phyloP scores from a whole-genome alignment of 2,113 vertebrate species.

The Crotalus helleri region DNA sequence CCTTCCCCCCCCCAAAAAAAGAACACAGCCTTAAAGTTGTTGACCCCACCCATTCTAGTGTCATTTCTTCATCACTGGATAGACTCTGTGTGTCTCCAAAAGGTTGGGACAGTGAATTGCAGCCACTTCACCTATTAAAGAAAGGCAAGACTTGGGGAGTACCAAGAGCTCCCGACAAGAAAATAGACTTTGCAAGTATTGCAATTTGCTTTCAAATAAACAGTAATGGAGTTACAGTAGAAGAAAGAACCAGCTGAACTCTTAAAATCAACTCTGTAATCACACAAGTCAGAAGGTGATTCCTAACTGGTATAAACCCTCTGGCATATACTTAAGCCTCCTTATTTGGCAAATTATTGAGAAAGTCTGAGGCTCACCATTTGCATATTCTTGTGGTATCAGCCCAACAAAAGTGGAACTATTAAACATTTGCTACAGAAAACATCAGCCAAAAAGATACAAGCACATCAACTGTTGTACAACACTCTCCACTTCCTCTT shows the following conservation, averaged over 20 bases:
- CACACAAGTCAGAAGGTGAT: not conserved
- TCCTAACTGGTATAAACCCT: not conserved
- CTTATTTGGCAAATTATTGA: not conserved
- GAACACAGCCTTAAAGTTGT: not conserved
- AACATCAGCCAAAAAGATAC: constrained; percentile 8
- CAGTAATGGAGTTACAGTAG: too few species aligned
- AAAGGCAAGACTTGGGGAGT: not conserved
- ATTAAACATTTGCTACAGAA: constrained; percentile 25
- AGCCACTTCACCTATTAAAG: not conserved
- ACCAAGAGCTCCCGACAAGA: not conserved
- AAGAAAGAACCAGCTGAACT: too few species aligned
- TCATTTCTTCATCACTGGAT: not conserved
- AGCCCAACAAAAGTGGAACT: not conserved
- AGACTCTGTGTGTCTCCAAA: not conserved
- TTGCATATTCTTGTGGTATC: not conserved
- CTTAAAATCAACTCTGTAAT: not conserved
- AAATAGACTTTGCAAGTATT: too few species aligned
- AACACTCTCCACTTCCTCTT: constrained; percentile 10
- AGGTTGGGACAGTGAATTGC: not conserved
- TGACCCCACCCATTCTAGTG: not conserved
- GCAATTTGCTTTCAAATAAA: too few species aligned
- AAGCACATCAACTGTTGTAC: not conserved
- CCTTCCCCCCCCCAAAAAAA: not conserved
- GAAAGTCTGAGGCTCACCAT: not conserved
- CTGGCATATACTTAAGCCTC: not conserved